Conservation (phyloP, 2,888 invertebrate species). For the Agonopterix arenella region DNA sequence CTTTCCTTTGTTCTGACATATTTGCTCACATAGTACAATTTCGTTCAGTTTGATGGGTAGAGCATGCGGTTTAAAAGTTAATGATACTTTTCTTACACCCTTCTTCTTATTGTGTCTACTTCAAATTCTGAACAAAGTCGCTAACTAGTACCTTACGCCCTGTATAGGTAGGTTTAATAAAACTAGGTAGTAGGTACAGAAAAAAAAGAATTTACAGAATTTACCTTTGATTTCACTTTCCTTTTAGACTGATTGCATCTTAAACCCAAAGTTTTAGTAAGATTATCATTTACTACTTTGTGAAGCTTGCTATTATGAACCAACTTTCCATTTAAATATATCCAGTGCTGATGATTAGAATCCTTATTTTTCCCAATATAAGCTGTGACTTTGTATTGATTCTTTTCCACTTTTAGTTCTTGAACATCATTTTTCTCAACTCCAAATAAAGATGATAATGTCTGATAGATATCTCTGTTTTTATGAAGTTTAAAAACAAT, state of each 20-base stretch:
- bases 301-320: conserved; percentile 66
- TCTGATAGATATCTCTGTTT: conserved; percentile 68
- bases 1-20: too few relatives aligned
- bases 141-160: too few relatives aligned
- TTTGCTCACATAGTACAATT: too few relatives aligned
- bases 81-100: too few relatives aligned
- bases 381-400: conserved; percentile 71
- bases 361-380: conserved; percentile 65
- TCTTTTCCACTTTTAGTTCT: conserved; percentile 57
- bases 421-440: conserved; percentile 47
- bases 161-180: too few relatives aligned
- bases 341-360: conserved; percentile 63
- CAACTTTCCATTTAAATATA: conserved; percentile 81
- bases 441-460: conserved; percentile 52
- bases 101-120: too few relatives aligned
- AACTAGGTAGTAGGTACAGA: too few relatives aligned
- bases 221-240: conserved; percentile 35
- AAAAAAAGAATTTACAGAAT: background rate
- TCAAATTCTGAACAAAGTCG: too few relatives aligned
- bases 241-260: conserved; percentile 13
- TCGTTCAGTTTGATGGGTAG: too few relatives aligned
- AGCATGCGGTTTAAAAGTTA: too few relatives aligned
- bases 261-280: conserved; percentile 23
- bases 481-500: conserved; percentile 78
- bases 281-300: conserved; percentile 32